Percentiles rank a stretch among this genome's conserved stretches.
Conservation (phyloP, 30 jellyfish, hydroid and myxozoan species). For the Aurelia sp. region DNA sequence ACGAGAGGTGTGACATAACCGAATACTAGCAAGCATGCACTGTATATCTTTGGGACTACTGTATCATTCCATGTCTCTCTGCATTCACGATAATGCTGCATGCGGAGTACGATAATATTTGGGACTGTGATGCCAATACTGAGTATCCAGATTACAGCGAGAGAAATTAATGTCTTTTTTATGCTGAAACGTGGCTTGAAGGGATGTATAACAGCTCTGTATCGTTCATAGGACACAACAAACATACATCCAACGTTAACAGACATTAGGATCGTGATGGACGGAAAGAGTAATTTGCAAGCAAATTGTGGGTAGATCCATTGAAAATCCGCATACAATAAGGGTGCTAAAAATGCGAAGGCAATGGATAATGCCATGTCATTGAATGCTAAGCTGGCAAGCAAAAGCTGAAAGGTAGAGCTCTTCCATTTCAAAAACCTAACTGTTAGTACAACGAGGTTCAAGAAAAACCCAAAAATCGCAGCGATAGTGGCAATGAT, state of each 20-base stretch:
- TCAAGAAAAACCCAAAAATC: constrained; percentile 28
- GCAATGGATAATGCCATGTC: constrained; percentile 52
- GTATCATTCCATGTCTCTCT: constrained; percentile 33
- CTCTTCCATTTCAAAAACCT: constrained; percentile 18
- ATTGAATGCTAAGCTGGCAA: constrained; percentile 45
- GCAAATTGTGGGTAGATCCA: constrained; percentile 66
- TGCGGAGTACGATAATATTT: constrained; percentile 35
- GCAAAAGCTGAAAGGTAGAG: constrained; percentile 45
- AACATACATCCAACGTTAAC: constrained; percentile 61
- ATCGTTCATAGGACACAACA: constrained; percentile 47
- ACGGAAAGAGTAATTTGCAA: constrained; percentile 50
- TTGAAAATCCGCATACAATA: constrained; percentile 22
- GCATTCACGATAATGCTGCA: constrained; percentile 39
- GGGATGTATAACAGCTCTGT: constrained; percentile 55
- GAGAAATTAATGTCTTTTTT: not conserved
- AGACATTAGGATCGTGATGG: constrained; percentile 22
- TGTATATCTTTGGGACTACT: constrained; percentile 47
- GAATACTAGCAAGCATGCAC: constrained; percentile 16
- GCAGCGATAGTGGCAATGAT: constrained; percentile 38
- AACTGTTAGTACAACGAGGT: constrained; percentile 21
- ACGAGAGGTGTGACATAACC: constrained; percentile 34
- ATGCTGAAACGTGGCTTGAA: constrained; percentile 38
- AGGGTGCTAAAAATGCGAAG: constrained; percentile 40
- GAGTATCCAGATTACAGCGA: constrained; percentile 22
- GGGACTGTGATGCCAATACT: constrained; percentile 17